These are phyloP conservation scores for Notocelia uddmanniana DNA, from an alignment of 2,888 invertebrate species.

Conservation along the genomic window DNA sequence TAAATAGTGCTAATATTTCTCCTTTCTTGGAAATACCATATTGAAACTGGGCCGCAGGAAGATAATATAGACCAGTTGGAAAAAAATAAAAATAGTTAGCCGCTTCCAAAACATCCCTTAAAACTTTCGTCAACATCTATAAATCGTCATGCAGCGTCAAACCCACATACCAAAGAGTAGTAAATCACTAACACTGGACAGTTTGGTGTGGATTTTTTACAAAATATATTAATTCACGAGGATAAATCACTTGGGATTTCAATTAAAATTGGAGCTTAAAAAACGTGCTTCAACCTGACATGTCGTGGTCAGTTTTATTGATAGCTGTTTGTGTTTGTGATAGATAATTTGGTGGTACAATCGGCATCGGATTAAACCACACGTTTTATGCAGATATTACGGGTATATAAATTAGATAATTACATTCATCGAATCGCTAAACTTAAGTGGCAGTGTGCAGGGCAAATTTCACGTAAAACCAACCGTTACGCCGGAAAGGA, in stretches of 20 bases:
- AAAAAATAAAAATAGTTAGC: neutral
- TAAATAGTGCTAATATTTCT: too few relatives aligned
- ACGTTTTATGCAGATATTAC: neutral
- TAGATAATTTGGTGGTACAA: neutral
- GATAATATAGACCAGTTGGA: too few relatives aligned
- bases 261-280: slow-evolving; percentile 29
- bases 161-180: slow-evolving; percentile 22
- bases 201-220: slow-evolving; percentile 19
- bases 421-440: too few relatives aligned
- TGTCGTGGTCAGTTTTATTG: neutral
- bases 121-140: slow-evolving; percentile 18
- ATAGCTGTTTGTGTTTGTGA: neutral
- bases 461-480: too few relatives aligned
- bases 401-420: too few relatives aligned
- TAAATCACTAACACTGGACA: slow-evolving; percentile 25
- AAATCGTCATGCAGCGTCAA: slow-evolving; percentile 19
- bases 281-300: slow-evolving; percentile 9
- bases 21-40: too few relatives aligned
- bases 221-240: slow-evolving; percentile 23
- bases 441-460: too few relatives aligned
- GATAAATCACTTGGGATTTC: slow-evolving; percentile 21
- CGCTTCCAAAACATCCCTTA: slow-evolving; percentile 9
- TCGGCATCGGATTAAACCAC: too few relatives aligned
- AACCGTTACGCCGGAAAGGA: too few relatives aligned
- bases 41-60: too few relatives aligned